Conservation (phyloP, 1,140 invertebrate genomes). For the Leguminivora glycinivorella region DNA sequence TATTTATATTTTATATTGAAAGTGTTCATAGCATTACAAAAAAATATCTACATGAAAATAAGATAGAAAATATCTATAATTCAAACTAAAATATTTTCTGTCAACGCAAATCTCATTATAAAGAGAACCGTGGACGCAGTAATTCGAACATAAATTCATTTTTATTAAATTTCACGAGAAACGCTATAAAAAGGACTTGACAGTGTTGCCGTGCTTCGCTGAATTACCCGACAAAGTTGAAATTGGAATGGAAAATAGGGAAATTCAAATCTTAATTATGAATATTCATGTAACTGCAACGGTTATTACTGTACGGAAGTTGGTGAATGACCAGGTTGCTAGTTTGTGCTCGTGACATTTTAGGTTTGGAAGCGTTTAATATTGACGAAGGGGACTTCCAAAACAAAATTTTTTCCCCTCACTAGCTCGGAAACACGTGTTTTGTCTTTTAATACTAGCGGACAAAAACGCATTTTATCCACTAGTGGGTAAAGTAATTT, state of each 20-base stretch:
- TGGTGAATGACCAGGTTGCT: constrained; percentile 2
- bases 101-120: background rate
- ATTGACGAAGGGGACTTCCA: too few relatives aligned
- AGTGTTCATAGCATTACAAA: too few relatives aligned
- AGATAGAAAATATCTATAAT: too few relatives aligned
- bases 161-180: constrained; percentile 16
- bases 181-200: constrained; percentile 1
- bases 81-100: too few relatives aligned
- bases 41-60: too few relatives aligned
- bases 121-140: background rate
- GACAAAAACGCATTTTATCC: too few relatives aligned
- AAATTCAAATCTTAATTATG: constrained; percentile 24
- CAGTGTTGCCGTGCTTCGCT: background rate
- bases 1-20: background rate
- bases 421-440: too few relatives aligned
- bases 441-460: too few relatives aligned
- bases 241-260: constrained; percentile 19
- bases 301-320: background rate
- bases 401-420: too few relatives aligned
- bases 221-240: constrained; percentile 18
- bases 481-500: too few relatives aligned
- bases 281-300: constrained; percentile 17
- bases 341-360: constrained; percentile 10
- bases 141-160: background rate
- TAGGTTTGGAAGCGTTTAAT: background rate